These are phyloP conservation scores for Ochlodes sylvanus DNA, from an alignment of 2,888 invertebrate genomes.

Conservation along the genomic window DNA sequence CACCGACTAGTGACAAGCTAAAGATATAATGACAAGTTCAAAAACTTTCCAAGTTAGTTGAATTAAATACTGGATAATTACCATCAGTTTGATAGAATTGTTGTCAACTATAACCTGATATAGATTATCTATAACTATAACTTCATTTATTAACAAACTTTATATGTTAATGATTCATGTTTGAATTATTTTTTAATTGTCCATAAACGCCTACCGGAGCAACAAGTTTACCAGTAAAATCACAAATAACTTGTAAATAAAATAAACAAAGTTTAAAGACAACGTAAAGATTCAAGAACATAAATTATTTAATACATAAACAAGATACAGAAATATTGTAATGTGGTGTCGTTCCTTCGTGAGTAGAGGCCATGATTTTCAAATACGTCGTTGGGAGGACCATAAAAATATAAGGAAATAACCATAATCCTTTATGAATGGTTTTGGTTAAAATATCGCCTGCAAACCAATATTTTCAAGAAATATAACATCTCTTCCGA, in stretches of 20 bases:
- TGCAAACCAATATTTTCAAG: neutral
- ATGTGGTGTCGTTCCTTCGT: neutral
- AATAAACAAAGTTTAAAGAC: neutral
- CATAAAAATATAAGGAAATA: constrained; percentile 7
- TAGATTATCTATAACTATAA: too few species aligned
- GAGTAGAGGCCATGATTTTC: neutral
- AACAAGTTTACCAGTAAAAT: too few species aligned
- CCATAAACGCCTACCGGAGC: too few species aligned
- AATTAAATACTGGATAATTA: too few species aligned
- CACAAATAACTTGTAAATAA: too few species aligned
- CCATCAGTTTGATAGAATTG: too few species aligned
- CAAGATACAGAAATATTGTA: constrained; percentile 3
- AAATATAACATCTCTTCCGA: neutral
- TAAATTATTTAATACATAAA: constrained; percentile 1
- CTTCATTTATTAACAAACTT: too few species aligned
- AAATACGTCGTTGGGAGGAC: neutral
- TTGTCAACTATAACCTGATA: too few species aligned
- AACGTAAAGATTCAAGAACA: neutral
- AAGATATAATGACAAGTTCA: too few species aligned
- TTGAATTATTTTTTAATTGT: neutral
- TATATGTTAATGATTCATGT: neutral
- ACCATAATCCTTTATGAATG: neutral
- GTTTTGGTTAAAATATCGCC: neutral
- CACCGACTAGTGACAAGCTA: too few species aligned
- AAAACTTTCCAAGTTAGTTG: too few species aligned